Evolutionary conservation across 1,140 invertebrate species (phyloP).

Genomic region (Pseudomyrmex dendroicus): DNA sequence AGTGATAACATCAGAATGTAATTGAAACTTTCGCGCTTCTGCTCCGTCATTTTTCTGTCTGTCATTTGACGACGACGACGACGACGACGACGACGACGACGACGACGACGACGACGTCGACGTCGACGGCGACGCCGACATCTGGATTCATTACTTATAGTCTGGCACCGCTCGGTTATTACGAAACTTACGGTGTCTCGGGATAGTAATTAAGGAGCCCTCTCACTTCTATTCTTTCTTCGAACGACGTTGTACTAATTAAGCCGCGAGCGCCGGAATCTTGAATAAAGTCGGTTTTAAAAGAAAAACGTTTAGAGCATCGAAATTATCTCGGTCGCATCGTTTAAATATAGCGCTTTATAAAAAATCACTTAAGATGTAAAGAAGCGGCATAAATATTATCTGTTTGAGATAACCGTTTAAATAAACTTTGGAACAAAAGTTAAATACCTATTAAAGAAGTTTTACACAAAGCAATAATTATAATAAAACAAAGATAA

Average conservation of each 20-base stretch:
- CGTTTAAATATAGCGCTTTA: not conserved
- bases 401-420: not conserved
- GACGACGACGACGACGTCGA: conserved; percentile 64
- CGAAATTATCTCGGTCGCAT: conserved; percentile 2
- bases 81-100: conserved; percentile 62
- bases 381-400: not conserved
- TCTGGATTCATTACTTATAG: conserved; percentile 81
- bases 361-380: not conserved
- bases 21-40: conserved; percentile 69
- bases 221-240: conserved; percentile 65
- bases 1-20: conserved; percentile 61
- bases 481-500: not conserved
- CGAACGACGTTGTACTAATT: conserved; percentile 73
- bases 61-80: conserved; percentile 60
- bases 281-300: conserved; percentile 34
- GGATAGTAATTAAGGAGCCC: conserved; percentile 74
- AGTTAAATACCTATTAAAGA: not conserved
- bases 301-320: conserved; percentile 21
- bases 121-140: conserved; percentile 73
- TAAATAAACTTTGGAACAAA: not conserved
- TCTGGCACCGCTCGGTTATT: conserved; percentile 72
- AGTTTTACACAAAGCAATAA: not conserved
- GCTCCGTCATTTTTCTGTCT: conserved; percentile 78
- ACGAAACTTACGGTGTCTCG: conserved; percentile 77
- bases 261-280: conserved; percentile 53